Evolutionary conservation across 2,888 invertebrate genomes (phyloP).

Genomic region (Cantharis lateralis): DNA sequence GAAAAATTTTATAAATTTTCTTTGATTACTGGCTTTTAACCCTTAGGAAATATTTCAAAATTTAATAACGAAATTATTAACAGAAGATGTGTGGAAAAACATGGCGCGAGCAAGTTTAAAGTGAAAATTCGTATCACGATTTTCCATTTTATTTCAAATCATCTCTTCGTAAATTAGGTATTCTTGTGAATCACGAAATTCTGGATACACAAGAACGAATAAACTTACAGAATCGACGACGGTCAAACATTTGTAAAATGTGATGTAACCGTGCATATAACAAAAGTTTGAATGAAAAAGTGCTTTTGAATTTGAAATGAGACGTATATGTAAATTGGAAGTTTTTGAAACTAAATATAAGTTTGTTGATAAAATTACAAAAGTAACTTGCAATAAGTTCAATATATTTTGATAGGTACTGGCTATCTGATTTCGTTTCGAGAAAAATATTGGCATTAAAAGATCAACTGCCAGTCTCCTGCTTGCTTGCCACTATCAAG

Average conservation of each 20-base stretch:
- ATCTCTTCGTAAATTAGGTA: not conserved
- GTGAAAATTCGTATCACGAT: not conserved
- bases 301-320: not conserved
- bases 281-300: not conserved
- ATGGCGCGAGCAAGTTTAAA: not conserved
- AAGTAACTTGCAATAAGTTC: not conserved
- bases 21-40: not conserved
- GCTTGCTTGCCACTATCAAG: too few relatives aligned
- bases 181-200: not conserved
- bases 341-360: not conserved
- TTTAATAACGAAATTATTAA: not conserved
- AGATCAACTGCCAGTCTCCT: too few relatives aligned
- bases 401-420: not conserved
- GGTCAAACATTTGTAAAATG: slow-evolving; percentile 16
- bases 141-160: not conserved
- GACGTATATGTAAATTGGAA: not conserved
- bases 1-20: not conserved
- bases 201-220: not conserved
- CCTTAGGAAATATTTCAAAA: not conserved
- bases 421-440: not conserved
- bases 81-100: not conserved
- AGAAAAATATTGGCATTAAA: not conserved
- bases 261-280: not conserved
- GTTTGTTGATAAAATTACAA: not conserved
- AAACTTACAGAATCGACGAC: slow-evolving; percentile 7